These are phyloP conservation scores for Microplitis mediator DNA, from an alignment of 1,140 invertebrate species.

Conservation along the genomic window DNA sequence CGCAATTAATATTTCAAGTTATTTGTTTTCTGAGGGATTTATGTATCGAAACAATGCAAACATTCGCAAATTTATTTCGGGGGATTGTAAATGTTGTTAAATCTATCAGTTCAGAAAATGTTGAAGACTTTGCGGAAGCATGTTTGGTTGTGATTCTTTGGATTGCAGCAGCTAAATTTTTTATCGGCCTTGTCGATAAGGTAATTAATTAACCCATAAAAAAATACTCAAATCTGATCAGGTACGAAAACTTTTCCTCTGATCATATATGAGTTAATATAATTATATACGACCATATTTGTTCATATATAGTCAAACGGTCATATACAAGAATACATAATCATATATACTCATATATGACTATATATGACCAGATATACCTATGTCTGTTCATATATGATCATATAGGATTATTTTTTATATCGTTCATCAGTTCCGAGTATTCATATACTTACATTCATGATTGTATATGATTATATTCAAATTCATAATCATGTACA, in stretches of 20 bases:
- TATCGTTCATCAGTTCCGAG: no score
- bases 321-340: no score
- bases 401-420: no score
- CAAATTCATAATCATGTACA: no score
- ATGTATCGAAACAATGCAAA: slow-evolving; percentile 47
- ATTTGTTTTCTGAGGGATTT: slow-evolving; percentile 46
- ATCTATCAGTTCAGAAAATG: slow-evolving; percentile 44
- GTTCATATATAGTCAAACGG: no score
- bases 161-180: slow-evolving; percentile 39
- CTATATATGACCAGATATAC: no score
- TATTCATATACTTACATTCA: no score
- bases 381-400: no score
- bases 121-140: slow-evolving; percentile 48
- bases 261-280: no score
- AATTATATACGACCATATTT: no score
- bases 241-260: not conserved
- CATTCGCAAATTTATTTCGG: slow-evolving; percentile 47
- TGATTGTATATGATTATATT: no score
- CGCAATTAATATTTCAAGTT: slow-evolving; percentile 43
- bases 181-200: slow-evolving; percentile 33
- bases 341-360: no score
- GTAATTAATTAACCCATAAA: slow-evolving; percentile 24
- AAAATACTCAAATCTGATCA: not conserved
- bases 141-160: slow-evolving; percentile 50
- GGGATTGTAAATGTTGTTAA: slow-evolving; percentile 43